Percentiles rank a stretch among this genome's conserved stretches.
These are phyloP conservation scores for Gasterosteus nipponicus DNA, from an alignment of 2,113 vertebrate species.

Conservation along the genomic window DNA sequence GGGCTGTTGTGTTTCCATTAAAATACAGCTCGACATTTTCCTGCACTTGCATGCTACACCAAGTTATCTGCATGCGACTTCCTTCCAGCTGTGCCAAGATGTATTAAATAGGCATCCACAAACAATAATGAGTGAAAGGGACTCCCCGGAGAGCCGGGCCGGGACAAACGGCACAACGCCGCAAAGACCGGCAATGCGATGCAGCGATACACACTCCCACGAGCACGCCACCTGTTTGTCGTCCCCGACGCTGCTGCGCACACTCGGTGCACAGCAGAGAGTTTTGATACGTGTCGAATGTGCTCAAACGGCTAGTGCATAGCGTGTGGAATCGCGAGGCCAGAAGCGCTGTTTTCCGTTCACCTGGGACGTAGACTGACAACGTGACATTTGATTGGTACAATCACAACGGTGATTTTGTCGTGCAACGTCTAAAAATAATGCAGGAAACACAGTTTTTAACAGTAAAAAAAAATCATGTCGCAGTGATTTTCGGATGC, in stretches of 20 bases:
- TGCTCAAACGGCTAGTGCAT: too few species aligned
- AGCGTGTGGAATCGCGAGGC: too few species aligned
- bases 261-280: background rate
- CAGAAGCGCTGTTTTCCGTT: background rate
- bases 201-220: slow-evolving; percentile 2
- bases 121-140: slow-evolving; percentile 59
- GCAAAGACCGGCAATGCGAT: slow-evolving; percentile 1
- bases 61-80: slow-evolving; percentile 50
- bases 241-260: slow-evolving; percentile 1
- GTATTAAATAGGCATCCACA: slow-evolving; percentile 45
- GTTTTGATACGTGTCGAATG: too few species aligned
- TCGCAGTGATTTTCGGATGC: slow-evolving; percentile 27
- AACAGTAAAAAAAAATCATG: background rate
- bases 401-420: background rate
- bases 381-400: background rate
- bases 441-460: background rate
- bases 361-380: background rate
- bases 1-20: background rate
- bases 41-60: slow-evolving; percentile 30
- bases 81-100: slow-evolving; percentile 54
- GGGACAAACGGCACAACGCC: slow-evolving; percentile 30
- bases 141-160: slow-evolving; percentile 40
- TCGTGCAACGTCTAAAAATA: background rate
- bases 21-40: slow-evolving; percentile 37
- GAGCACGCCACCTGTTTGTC: slow-evolving; percentile 48